Evolutionary conservation across 2,888 invertebrate genomes (phyloP), one percentile per base, ranked within the genome.

Genomic region (Fragum whitleyi): DNA sequence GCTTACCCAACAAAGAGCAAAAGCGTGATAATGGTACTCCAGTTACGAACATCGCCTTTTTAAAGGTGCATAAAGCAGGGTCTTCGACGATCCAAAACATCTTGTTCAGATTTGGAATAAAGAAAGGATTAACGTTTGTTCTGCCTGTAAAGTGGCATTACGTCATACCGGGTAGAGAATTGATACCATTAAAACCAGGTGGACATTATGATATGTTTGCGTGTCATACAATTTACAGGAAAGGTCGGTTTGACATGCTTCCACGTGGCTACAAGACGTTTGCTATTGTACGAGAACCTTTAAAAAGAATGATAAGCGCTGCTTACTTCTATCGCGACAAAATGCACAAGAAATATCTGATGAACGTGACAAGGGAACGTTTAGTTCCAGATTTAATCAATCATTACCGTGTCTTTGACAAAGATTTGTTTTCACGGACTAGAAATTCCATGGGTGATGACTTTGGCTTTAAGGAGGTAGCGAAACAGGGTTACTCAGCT

Each of bases 61-160:
- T 87, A 9, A 87, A 87, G 76, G 86, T 86, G 0, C 86, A 87
- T 59, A 87, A 87, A 62, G 76, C 83, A 1, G 86, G 81, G 29
- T 86, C 86, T 65, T 74, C 85, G 1, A 87, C 87, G 0, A 70
- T 84, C 26, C 81, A 86, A 39, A 85, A 83, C 47, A 78, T 85
- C 1, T 78, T 87, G 32, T 83, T 86, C 29, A 67, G 87, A 14
- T 87, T 85, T 73, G 86, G 85, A 14, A 32, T 80, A n/a, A 65
- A 70, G 28, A 42, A 77, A n/a, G 79, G 82, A 29, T 36, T 87
- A 16, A 83, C 85, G 1, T 85, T 85, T 70, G 82, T 83, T 5
- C 62, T 87, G 29, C 79, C 87, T 16, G 19, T 16, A 16, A 32
- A n/a, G 2, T n/a, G 2, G 7, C 61, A 61, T 32, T 61, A 61